Percentiles rank a stretch among this genome's conserved stretches.
phyloP scores from a whole-genome alignment of 1,140 invertebrate species.

The Trichonephila inaurata region DNA sequence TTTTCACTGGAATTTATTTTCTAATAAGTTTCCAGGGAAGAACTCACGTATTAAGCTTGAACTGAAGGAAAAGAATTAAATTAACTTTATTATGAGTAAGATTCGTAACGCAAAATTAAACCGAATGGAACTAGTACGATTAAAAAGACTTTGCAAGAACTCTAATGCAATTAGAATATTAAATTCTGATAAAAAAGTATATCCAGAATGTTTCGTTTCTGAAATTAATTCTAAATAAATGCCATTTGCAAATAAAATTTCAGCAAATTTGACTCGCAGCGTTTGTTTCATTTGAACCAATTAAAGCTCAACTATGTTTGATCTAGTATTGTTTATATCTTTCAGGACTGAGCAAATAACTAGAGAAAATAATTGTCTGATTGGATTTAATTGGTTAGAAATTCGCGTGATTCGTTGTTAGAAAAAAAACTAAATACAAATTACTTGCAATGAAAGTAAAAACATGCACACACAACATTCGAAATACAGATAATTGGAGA shows the following conservation, averaged over 20 bases:
- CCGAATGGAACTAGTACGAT: background rate
- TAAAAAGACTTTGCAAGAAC: background rate
- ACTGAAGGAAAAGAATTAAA: background rate
- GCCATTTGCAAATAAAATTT: background rate
- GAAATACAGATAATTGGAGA: background rate
- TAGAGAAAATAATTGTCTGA: background rate
- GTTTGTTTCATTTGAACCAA: background rate
- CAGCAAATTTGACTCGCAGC: background rate
- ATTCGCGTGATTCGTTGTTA: background rate
- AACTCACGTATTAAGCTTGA: background rate
- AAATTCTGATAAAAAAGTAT: conserved; percentile 12
- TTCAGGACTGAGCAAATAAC: background rate
- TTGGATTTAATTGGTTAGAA: background rate
- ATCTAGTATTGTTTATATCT: background rate
- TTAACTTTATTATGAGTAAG: background rate
- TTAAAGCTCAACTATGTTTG: background rate
- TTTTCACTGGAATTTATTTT: background rate
- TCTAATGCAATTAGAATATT: conserved; percentile 12
- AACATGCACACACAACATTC: background rate
- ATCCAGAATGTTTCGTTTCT: background rate
- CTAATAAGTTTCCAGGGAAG: background rate
- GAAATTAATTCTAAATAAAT: conserved; percentile 15
- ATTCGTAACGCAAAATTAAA: conserved; percentile 21
- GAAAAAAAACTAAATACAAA: background rate
- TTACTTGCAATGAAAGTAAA: background rate